Percentiles rank a stretch among this genome's conserved stretches.
These are phyloP conservation scores for Phortica variegata DNA, from an alignment of 1,140 invertebrate genomes.

Conservation along the genomic window DNA sequence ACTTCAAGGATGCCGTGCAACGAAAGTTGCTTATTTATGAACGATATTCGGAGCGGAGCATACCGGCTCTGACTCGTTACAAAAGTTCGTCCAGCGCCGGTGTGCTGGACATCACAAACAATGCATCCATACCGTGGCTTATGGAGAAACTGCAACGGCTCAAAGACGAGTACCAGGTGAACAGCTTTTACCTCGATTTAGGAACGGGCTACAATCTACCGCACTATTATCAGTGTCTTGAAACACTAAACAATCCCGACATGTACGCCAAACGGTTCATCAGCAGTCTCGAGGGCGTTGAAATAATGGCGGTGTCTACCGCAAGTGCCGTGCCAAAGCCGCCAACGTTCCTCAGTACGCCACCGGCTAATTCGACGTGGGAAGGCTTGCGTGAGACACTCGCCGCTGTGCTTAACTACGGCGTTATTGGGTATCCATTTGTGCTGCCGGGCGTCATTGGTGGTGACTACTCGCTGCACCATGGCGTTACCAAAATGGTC, in stretches of 20 bases:
- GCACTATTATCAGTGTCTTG: slow-evolving; percentile 76
- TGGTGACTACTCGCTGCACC: slow-evolving; percentile 64
- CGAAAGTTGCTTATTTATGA: slow-evolving; percentile 72
- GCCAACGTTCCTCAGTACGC: slow-evolving; percentile 83
- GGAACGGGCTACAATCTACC: slow-evolving; percentile 87
- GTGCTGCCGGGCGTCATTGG: slow-evolving; percentile 91
- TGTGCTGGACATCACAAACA: slow-evolving; percentile 82
- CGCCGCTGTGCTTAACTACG: slow-evolving; percentile 75
- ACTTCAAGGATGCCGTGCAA: slow-evolving; percentile 75
- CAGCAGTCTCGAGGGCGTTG: slow-evolving; percentile 66
- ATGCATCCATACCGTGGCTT: slow-evolving; percentile 77
- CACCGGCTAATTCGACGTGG: slow-evolving; percentile 87
- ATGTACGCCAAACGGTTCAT: slow-evolving; percentile 76
- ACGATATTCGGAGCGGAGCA: slow-evolving; percentile 68
- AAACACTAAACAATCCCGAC: slow-evolving; percentile 75
- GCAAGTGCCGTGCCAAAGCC: slow-evolving; percentile 78
- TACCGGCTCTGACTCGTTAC: slow-evolving; percentile 75
- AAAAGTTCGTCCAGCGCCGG: slow-evolving; percentile 75
- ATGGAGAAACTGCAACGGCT: slow-evolving; percentile 71
- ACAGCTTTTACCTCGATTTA: slow-evolving; percentile 87
- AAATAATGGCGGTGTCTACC: slow-evolving; percentile 78
- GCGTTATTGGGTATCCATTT: slow-evolving; percentile 85
- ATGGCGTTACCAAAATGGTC: slow-evolving; percentile 44
- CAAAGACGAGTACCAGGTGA: slow-evolving; percentile 74
- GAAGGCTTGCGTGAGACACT: slow-evolving; percentile 75